phyloP scores from a whole-genome alignment of 2,113 vertebrate genomes.

The Ophthalmotilapia sp. region DNA sequence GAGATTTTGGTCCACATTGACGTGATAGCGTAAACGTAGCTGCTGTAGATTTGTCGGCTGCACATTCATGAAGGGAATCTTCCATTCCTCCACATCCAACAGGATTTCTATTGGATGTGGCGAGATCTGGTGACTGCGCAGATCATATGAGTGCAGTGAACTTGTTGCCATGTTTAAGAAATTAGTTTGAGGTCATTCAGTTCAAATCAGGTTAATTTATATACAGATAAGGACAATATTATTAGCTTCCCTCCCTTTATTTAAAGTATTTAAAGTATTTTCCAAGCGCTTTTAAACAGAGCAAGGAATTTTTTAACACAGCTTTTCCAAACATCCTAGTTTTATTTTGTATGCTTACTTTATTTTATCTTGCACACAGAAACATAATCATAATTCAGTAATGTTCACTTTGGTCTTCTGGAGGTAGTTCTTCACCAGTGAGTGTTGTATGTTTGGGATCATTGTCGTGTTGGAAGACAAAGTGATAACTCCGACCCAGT shows the following conservation, averaged over 20 bases:
- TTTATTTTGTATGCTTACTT: not conserved
- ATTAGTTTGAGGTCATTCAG: not conserved
- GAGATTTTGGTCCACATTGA: not conserved
- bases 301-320: not conserved
- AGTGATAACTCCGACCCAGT: not conserved
- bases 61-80: not conserved
- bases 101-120: not conserved
- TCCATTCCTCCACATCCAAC: not conserved
- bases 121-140: not conserved
- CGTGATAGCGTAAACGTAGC: not conserved
- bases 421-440: not conserved
- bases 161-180: not conserved
- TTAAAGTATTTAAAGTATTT: not conserved
- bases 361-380: not conserved
- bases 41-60: not conserved
- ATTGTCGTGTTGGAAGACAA: not conserved
- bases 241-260: not conserved
- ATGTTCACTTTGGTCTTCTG: not conserved
- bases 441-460: not conserved
- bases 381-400: not conserved
- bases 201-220: not conserved
- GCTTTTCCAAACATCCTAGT: not conserved
- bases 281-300: not conserved
- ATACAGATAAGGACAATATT: not conserved
- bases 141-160: not conserved